Conservation (phyloP, 2,113 vertebrate genomes). For the Hipposideros armiger region DNA sequence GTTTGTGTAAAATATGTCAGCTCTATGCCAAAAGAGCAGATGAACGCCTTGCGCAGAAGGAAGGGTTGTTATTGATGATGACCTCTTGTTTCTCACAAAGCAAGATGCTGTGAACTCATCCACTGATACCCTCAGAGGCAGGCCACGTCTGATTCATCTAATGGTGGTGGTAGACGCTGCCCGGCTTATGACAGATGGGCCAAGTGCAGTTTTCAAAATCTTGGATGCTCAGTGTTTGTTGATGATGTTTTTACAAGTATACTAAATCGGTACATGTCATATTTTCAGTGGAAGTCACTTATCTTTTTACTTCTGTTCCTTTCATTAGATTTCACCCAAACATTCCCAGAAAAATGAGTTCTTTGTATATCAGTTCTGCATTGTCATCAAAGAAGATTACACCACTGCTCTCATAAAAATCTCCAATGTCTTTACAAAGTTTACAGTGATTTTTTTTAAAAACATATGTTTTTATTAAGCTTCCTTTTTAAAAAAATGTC, state of each 20-base stretch:
- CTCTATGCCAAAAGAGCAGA: slow-evolving; percentile 45
- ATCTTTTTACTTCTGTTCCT: slow-evolving; percentile 39
- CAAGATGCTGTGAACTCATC: background rate
- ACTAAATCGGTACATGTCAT: background rate
- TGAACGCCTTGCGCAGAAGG: slow-evolving; percentile 30
- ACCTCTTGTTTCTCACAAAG: slow-evolving; percentile 51
- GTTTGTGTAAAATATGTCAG: slow-evolving; percentile 62
- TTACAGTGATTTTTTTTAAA: background rate
- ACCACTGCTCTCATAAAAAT: background rate
- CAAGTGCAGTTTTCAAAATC: slow-evolving; percentile 6
- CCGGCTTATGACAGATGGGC: background rate
- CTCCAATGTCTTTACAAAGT: background rate
- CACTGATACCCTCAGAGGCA: background rate
- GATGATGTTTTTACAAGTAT: slow-evolving; percentile 11
- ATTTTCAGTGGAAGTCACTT: slow-evolving; percentile 13
- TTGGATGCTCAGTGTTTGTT: slow-evolving; percentile 13
- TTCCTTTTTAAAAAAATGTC: background rate
- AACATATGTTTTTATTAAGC: background rate
- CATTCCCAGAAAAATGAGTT: background rate
- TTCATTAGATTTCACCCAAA: slow-evolving; percentile 37
- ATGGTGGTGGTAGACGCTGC: background rate
- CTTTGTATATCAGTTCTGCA: background rate
- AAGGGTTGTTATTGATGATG: background rate
- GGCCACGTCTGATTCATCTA: background rate
- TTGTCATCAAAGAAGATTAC: background rate